These are phyloP conservation scores for Rhaphigaster nebulosa DNA, from an alignment of 2,888 invertebrate species.

Conservation along the genomic window DNA sequence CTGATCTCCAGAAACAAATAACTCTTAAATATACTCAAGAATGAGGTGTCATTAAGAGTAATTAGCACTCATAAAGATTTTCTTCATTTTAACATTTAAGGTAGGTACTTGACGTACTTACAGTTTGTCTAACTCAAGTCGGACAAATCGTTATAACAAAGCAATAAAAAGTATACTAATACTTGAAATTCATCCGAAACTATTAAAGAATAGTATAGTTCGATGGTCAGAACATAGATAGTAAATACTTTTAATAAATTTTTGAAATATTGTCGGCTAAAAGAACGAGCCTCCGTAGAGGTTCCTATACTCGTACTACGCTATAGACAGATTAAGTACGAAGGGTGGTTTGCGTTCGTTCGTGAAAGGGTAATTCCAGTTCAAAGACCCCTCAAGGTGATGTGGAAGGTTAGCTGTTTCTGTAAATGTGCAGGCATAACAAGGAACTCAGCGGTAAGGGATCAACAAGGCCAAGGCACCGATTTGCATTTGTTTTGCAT, in stretches of 20 bases:
- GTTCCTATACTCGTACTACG: not conserved
- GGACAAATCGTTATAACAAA: too few relatives aligned
- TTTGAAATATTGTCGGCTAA: not conserved
- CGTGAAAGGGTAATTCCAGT: constrained; percentile 34
- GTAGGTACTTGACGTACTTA: too few relatives aligned
- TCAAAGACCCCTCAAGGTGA: constrained; percentile 43
- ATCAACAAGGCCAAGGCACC: constrained; percentile 33
- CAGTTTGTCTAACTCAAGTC: too few relatives aligned
- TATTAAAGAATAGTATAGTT: too few relatives aligned
- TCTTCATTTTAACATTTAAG: too few relatives aligned
- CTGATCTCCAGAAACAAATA: too few relatives aligned
- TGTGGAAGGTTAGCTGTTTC: constrained; percentile 44
- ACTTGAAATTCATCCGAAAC: too few relatives aligned
- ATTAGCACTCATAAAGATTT: too few relatives aligned
- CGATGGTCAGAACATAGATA: too few relatives aligned
- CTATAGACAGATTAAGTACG: not conserved
- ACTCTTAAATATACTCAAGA: too few relatives aligned
- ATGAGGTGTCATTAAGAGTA: too few relatives aligned
- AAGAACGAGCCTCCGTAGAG: not conserved
- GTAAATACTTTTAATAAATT: not conserved
- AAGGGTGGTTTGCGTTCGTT: constrained; percentile 26
- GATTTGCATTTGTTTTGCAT: constrained; percentile 47
- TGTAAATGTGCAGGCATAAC: constrained; percentile 31
- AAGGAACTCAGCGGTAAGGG: constrained; percentile 28
- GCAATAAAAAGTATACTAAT: too few relatives aligned